These are phyloP conservation scores for Camponotus vicinus DNA, from an alignment of 1,140 invertebrate genomes.

Conservation along the genomic window DNA sequence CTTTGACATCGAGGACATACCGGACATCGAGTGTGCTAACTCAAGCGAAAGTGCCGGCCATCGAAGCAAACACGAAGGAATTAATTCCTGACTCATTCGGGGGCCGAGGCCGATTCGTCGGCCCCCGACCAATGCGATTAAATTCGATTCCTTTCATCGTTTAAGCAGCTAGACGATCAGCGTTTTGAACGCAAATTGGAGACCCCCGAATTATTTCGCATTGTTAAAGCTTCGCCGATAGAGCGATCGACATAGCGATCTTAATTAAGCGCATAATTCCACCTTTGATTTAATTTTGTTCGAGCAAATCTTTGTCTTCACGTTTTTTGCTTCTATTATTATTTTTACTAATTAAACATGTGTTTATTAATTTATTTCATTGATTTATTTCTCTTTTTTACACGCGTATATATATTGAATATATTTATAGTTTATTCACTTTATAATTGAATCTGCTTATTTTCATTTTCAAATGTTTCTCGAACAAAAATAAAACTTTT, in stretches of 20 bases:
- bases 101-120: background rate
- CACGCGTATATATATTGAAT: too few species aligned
- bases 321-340: background rate
- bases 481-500: background rate
- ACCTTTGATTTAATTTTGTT: background rate
- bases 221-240: background rate
- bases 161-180: background rate
- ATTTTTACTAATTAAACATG: background rate
- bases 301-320: background rate
- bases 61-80: conserved; percentile 38
- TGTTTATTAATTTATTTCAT: background rate
- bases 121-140: background rate
- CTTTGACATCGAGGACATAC: conserved; percentile 68
- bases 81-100: conserved; percentile 50
- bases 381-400: background rate
- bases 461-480: background rate
- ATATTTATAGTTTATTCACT: background rate
- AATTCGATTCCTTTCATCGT: conserved; percentile 25
- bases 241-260: background rate
- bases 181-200: conserved; percentile 10
- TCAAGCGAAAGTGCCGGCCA: conserved; percentile 34
- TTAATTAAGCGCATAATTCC: conserved; percentile 17
- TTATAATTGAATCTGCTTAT: background rate
- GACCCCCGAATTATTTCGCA: background rate
- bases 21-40: conserved; percentile 57